phyloP scores from a whole-genome alignment of 2,888 invertebrate genomes.

The Drosophila villosipedis region DNA sequence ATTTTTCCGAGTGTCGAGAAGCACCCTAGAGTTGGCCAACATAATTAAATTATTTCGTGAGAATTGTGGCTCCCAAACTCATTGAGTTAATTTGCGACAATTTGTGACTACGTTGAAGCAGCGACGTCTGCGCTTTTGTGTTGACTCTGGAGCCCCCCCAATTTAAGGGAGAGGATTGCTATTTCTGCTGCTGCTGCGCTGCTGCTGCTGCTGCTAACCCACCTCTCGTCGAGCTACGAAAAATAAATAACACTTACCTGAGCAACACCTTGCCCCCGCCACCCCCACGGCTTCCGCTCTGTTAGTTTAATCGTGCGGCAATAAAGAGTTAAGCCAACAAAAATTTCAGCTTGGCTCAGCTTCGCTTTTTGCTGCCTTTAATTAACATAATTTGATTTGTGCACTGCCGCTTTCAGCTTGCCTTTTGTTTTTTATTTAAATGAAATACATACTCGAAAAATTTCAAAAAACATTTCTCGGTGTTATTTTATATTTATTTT shows the following conservation, averaged over 20 bases:
- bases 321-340: conserved; percentile 67
- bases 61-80: conserved; percentile 54
- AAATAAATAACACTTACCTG: conserved; percentile 53
- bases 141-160: conserved; percentile 3
- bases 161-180: conserved; percentile 36
- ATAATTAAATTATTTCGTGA: conserved; percentile 75
- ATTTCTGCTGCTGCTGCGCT: conserved; percentile 2
- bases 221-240: background rate
- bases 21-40: conserved; percentile 8
- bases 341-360: conserved; percentile 40
- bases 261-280: background rate
- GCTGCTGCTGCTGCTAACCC: background rate
- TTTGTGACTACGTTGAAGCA: conserved; percentile 53
- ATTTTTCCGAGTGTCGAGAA: background rate
- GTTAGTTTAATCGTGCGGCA: conserved; percentile 68
- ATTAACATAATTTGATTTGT: conserved; percentile 74
- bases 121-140: conserved; percentile 54
- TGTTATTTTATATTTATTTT: background rate
- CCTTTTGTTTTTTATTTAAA: conserved; percentile 39
- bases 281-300: background rate
- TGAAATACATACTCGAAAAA: conserved; percentile 44
- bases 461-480: conserved; percentile 51
- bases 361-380: conserved; percentile 51
- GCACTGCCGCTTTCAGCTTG: conserved; percentile 27
- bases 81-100: conserved; percentile 76